These are phyloP conservation scores for Tipula lateralis DNA, from an alignment of 2,888 invertebrate genomes.

Conservation along the genomic window DNA sequence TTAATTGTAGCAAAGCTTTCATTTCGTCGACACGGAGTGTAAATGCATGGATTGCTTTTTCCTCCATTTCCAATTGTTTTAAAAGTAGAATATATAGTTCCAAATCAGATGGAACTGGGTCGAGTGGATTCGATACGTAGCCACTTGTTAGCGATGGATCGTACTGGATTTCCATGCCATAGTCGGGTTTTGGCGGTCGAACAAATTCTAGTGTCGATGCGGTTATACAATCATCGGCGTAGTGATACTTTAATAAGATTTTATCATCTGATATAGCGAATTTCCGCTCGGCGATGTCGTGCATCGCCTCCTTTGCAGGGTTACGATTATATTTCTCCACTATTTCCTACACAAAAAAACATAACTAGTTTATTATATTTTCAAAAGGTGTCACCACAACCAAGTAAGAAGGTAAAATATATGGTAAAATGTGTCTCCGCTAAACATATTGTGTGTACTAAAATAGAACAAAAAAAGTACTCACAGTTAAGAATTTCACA, in stretches of 20 bases:
- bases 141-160: slow-evolving; percentile 60
- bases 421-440: neutral
- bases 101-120: slow-evolving; percentile 56
- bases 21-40: slow-evolving; percentile 48
- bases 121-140: slow-evolving; percentile 64
- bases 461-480: neutral
- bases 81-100: slow-evolving; percentile 61
- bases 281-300: slow-evolving; percentile 61
- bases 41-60: slow-evolving; percentile 54
- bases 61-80: slow-evolving; percentile 59
- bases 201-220: slow-evolving; percentile 56
- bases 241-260: slow-evolving; percentile 47
- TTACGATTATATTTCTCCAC: slow-evolving; percentile 61
- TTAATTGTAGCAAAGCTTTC: slow-evolving; percentile 48
- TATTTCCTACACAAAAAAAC: slow-evolving; percentile 49
- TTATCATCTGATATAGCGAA: slow-evolving; percentile 58
- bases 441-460: neutral
- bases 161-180: slow-evolving; percentile 61
- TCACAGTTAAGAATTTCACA: neutral
- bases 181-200: slow-evolving; percentile 66
- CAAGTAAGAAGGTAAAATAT: neutral
- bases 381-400: neutral
- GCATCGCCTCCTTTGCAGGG: slow-evolving; percentile 51
- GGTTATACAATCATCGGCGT: slow-evolving; percentile 44
- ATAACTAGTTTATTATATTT: neutral